phyloP scores from a whole-genome alignment of 2,888 invertebrate genomes.

The Ormyrus labotus region DNA sequence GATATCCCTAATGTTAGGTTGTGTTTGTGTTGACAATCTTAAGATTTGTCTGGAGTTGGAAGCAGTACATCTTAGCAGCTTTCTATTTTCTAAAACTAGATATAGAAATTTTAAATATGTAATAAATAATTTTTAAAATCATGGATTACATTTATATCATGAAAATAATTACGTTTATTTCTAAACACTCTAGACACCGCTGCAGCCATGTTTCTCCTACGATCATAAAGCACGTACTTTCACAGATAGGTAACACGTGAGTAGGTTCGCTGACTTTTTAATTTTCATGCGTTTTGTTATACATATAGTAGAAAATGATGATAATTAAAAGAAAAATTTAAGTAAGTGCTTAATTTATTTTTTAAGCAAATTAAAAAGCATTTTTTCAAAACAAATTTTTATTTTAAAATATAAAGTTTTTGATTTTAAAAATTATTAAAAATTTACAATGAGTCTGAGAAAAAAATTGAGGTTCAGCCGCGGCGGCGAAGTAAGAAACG shows the following conservation, averaged over 20 bases:
- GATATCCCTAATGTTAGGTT: constrained; percentile 41
- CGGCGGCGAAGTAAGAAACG: too few species aligned
- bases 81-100: constrained; percentile 35
- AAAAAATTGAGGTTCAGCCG: too few species aligned
- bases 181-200: constrained; percentile 59
- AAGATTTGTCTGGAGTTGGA: not conserved
- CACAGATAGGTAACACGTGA: not conserved
- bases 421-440: too few species aligned
- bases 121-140: not conserved
- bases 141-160: not conserved
- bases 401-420: too few species aligned
- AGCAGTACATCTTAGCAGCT: not conserved
- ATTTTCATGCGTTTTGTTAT: too few species aligned
- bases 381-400: too few species aligned
- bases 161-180: constrained; percentile 58
- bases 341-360: too few species aligned
- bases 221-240: constrained; percentile 10
- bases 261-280: too few species aligned
- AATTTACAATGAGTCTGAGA: too few species aligned
- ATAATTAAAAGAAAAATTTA: too few species aligned
- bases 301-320: too few species aligned
- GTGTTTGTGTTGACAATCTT: constrained; percentile 45
- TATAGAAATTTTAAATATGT: not conserved
- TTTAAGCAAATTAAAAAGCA: too few species aligned
- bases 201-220: constrained; percentile 59